Evolutionary conservation across 1,140 invertebrate genomes (phyloP).

Genomic region (Daktulosphaira vitifoliae): DNA sequence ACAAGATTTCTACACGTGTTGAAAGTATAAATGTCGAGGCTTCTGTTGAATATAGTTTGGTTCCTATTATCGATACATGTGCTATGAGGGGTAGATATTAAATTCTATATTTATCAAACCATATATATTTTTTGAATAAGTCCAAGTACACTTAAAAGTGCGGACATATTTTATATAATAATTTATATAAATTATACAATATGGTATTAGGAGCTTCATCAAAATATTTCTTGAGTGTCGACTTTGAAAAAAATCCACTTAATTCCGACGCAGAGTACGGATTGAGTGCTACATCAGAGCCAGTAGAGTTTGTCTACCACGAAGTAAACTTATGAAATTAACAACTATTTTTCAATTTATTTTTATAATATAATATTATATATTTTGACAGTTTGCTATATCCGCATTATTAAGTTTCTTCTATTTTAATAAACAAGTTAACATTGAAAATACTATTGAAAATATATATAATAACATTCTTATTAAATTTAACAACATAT

Average conservation of each 20-base stretch:
- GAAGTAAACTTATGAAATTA: constrained; percentile 49
- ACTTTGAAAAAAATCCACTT: constrained; percentile 64
- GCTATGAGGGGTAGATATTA: constrained; percentile 11
- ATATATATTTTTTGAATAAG: no score
- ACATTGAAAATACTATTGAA: constrained; percentile 37
- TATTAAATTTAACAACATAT: constrained; percentile 39
- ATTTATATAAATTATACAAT: no score
- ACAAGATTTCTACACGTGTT: constrained; percentile 61
- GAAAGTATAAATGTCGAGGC: constrained; percentile 71
- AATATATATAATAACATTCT: constrained; percentile 36
- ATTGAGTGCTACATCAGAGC: constrained; percentile 57
- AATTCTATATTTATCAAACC: no score
- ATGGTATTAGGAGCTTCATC: constrained; percentile 47
- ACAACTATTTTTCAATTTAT: not conserved
- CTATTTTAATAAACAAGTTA: constrained; percentile 44
- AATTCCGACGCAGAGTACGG: constrained; percentile 61
- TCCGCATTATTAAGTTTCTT: constrained; percentile 67
- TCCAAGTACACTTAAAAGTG: not conserved
- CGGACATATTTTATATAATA: not conserved
- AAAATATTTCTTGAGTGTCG: constrained; percentile 62
- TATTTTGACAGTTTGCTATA: constrained; percentile 64
- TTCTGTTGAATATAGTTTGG: constrained; percentile 62
- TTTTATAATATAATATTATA: constrained; percentile 36
- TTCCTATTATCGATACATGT: constrained; percentile 50
- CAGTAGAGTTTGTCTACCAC: constrained; percentile 69